Evolutionary conservation across 2,797 vertebrate species (phyloP).

Genomic region (Enteromius treurensis): DNA sequence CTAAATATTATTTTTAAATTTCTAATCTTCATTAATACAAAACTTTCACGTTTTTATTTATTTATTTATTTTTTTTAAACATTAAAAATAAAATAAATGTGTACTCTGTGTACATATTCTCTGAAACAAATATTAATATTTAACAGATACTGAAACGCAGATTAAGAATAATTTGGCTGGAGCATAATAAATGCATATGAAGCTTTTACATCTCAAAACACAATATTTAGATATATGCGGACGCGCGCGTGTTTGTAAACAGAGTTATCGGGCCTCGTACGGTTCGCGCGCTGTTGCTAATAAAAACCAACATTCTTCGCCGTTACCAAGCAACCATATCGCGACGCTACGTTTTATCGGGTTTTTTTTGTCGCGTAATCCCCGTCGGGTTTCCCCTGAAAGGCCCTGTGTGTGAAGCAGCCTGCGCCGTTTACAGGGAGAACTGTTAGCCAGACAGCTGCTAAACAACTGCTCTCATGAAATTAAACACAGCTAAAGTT

Average conservation of each 20-base stretch:
- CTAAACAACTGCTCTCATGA: conserved; percentile 20
- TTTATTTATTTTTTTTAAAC: not conserved
- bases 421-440: conserved; percentile 6
- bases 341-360: not conserved
- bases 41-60: not conserved
- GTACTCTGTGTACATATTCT: not conserved
- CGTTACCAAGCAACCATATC: conserved; percentile 17
- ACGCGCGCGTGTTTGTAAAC: conserved; percentile 7
- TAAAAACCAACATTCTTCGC: not conserved
- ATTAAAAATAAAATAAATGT: not conserved
- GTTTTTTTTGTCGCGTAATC: not conserved
- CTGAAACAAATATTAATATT: not conserved
- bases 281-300: not conserved
- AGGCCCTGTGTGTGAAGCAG: not conserved
- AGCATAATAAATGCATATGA: not conserved
- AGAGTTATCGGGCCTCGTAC: not conserved
- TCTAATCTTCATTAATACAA: not conserved
- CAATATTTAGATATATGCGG: too few relatives aligned
- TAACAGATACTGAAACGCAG: not conserved
- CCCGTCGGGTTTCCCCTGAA: not conserved
- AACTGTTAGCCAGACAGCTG: conserved; percentile 16
- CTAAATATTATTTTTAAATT: not conserved
- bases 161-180: not conserved
- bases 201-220: not conserved
- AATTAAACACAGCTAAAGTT: conserved; percentile 29